Percentiles rank a stretch among this genome's conserved stretches.
These are phyloP conservation scores for Heteronetta atricapilla DNA, from an alignment of 2,113 vertebrate genomes.

Conservation along the genomic window DNA sequence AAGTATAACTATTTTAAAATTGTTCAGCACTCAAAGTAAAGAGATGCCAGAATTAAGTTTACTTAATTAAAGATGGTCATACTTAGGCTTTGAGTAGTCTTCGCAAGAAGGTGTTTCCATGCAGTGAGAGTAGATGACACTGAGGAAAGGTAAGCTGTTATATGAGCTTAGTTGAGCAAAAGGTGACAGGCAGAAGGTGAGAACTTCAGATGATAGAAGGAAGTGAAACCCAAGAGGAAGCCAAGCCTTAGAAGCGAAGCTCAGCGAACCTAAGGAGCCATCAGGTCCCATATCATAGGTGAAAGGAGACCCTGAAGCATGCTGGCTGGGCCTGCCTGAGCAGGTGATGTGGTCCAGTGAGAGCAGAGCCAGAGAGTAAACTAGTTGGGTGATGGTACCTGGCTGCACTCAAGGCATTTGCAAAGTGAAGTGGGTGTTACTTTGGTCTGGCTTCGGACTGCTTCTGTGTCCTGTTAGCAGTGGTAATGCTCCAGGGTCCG, in stretches of 20 bases:
- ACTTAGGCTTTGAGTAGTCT: background rate
- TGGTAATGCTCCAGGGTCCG: background rate
- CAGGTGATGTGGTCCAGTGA: background rate
- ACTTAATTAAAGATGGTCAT: background rate
- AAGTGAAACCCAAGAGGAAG: background rate
- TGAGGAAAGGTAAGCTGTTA: background rate
- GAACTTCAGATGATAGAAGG: background rate
- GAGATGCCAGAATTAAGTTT: background rate
- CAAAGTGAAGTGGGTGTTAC: background rate
- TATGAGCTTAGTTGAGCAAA: too few species aligned
- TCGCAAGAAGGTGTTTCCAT: background rate
- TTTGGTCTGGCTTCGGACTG: background rate
- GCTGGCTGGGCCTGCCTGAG: background rate
- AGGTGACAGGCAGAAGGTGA: background rate
- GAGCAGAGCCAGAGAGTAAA: background rate
- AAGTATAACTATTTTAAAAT: background rate
- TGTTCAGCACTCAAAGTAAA: background rate
- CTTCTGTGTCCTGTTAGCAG: background rate
- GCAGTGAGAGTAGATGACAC: background rate
- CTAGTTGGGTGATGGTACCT: background rate
- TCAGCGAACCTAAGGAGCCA: background rate
- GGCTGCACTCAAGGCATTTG: rapidly evolving
- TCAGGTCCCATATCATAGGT: background rate
- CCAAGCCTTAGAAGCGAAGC: background rate
- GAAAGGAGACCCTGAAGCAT: background rate